phyloP scores from a whole-genome alignment of 2,888 invertebrate genomes.

The Ametastegia equiseti region DNA sequence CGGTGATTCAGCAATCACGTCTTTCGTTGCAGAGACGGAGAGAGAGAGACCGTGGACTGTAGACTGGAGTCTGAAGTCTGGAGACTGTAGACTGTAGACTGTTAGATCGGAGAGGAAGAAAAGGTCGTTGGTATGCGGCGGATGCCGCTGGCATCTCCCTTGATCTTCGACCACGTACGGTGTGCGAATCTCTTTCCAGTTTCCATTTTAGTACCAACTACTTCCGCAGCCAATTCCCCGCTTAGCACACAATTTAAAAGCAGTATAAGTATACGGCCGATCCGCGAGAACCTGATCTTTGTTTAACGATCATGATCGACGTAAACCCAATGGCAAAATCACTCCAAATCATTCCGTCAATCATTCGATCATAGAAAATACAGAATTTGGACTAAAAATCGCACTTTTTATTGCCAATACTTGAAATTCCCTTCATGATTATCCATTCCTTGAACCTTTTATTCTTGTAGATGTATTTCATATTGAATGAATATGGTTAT shows the following conservation, averaged over 20 bases:
- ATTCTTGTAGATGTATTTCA: too few relatives aligned
- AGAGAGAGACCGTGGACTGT: neutral
- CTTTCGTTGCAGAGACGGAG: neutral
- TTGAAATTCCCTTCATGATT: too few relatives aligned
- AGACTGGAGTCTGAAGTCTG: neutral
- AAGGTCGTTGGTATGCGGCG: slow-evolving; percentile 33
- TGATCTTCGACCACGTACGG: slow-evolving; percentile 39
- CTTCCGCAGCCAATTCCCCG: slow-evolving; percentile 59
- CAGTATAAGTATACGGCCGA: neutral
- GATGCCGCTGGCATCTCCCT: slow-evolving; percentile 36
- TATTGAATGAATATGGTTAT: too few relatives aligned
- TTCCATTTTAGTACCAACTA: slow-evolving; percentile 68
- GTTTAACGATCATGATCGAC: neutral
- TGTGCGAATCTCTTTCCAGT: slow-evolving; percentile 58
- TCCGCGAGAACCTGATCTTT: neutral
- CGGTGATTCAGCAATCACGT: slow-evolving; percentile 39
- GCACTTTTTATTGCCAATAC: too few relatives aligned
- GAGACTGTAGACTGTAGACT: neutral
- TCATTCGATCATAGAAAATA: too few relatives aligned
- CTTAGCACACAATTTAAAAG: neutral
- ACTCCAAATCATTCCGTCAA: too few relatives aligned
- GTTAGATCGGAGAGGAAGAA: neutral
- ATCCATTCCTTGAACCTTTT: too few relatives aligned
- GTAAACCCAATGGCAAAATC: neutral
- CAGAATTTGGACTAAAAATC: too few relatives aligned